Conservation (phyloP, 2,797 vertebrate species). For the Microchirus variegatus region DNA sequence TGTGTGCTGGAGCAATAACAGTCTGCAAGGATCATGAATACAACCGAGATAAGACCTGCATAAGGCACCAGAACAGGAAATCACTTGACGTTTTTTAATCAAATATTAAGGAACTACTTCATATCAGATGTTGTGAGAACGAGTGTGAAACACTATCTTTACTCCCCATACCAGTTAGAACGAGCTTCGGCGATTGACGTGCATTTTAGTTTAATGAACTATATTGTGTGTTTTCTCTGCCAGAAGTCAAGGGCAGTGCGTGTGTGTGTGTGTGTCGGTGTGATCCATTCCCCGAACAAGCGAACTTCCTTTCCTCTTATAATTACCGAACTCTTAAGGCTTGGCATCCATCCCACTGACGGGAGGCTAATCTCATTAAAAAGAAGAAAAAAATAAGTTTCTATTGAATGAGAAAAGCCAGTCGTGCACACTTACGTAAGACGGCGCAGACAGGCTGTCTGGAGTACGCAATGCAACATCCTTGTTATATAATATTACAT, state of each 20-base stretch:
- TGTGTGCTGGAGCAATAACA: constrained; percentile 1
- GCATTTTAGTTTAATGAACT: constrained; percentile 25
- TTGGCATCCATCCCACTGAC: constrained; percentile 30
- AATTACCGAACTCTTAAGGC: constrained; percentile 13
- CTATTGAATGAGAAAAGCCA: constrained; percentile 28
- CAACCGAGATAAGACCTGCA: neutral
- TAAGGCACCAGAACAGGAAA: neutral
- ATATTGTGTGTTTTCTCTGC: constrained; percentile 13
- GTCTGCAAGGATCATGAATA: neutral
- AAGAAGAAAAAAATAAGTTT: constrained; percentile 51
- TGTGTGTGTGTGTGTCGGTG: constrained; percentile 1
- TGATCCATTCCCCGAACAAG: constrained; percentile 13
- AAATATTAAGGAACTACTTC: constrained; percentile 4
- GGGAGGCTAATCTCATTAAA: constrained; percentile 46
- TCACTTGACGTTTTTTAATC: constrained; percentile 4
- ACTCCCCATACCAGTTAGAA: constrained; percentile 3
- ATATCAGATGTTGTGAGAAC: neutral
- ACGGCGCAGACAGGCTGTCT: neutral
- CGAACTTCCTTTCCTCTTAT: constrained; percentile 13
- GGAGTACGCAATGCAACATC: neutral
- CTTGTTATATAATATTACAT: neutral
- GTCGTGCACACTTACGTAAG: constrained; percentile 9
- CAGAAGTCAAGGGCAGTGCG: constrained; percentile 9
- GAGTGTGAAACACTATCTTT: constrained; percentile 22
- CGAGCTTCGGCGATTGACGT: constrained; percentile 21